Conservation (phyloP, 1,140 invertebrate species). For the Lethrus apterus region DNA sequence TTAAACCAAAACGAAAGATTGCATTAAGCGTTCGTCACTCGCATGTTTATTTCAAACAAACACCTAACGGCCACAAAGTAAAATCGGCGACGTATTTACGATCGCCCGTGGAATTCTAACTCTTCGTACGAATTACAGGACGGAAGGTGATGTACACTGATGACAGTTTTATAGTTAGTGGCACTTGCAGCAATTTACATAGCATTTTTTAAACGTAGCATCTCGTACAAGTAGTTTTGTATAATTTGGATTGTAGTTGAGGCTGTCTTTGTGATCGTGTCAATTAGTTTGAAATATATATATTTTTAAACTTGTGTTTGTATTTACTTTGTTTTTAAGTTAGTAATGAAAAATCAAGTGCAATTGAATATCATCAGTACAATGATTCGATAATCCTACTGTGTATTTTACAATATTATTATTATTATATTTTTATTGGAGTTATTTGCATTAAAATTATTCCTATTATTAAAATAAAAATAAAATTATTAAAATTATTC, state of each 20-base stretch:
- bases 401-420: too few relatives aligned
- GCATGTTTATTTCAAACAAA: conserved; percentile 8
- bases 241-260: background rate
- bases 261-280: too few relatives aligned
- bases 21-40: conserved; percentile 11
- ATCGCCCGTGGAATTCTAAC: conserved; percentile 10
- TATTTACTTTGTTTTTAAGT: too few relatives aligned
- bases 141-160: conserved; percentile 6
- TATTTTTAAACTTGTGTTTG: too few relatives aligned
- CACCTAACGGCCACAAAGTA: conserved; percentile 7
- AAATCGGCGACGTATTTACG: conserved; percentile 14
- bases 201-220: conserved; percentile 8
- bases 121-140: conserved; percentile 7
- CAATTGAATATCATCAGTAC: too few relatives aligned
- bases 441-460: too few relatives aligned
- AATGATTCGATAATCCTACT: too few relatives aligned
- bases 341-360: too few relatives aligned
- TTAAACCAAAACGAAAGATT: background rate
- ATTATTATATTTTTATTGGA: too few relatives aligned
- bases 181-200: conserved; percentile 11
- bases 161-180: conserved; percentile 16
- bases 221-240: background rate
- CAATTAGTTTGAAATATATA: too few relatives aligned
- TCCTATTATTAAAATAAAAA: too few relatives aligned
- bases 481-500: too few relatives aligned